A percentile compares a stretch with the other conserved stretches of the same genome.
Evolutionary conservation across 2,797 vertebrate species (phyloP).

Genomic region (Muscicapa comitata): DNA sequence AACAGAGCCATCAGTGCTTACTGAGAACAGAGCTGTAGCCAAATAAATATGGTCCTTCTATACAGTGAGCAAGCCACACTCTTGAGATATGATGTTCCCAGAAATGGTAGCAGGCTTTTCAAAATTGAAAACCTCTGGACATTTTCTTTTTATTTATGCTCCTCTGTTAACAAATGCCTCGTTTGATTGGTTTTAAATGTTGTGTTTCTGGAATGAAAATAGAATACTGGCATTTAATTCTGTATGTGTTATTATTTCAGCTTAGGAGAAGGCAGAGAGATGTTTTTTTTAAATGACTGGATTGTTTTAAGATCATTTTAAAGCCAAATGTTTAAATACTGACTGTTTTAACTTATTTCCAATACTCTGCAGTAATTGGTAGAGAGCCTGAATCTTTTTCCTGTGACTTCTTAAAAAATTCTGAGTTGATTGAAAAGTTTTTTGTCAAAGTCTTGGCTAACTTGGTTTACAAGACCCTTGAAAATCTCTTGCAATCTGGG

Average conservation of each 20-base stretch:
- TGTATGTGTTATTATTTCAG: not conserved
- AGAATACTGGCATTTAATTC: constrained; percentile 14
- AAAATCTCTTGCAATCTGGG: not conserved
- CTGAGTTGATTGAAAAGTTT: not conserved
- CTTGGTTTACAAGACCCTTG: not conserved
- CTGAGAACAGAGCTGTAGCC: not conserved
- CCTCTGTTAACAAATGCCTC: constrained; percentile 18
- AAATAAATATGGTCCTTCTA: not conserved
- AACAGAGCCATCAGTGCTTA: not conserved
- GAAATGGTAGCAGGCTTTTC: constrained; percentile 17
- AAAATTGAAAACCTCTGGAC: constrained; percentile 25
- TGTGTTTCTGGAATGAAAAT: constrained; percentile 28
- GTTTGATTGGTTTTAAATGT: constrained; percentile 17
- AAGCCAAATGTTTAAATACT: constrained; percentile 27
- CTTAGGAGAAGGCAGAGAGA: not conserved
- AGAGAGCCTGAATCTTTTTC: not conserved
- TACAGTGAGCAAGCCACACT: not conserved
- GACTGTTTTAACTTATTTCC: not conserved
- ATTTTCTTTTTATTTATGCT: constrained; percentile 26
- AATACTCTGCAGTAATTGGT: not conserved
- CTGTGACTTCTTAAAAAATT: not conserved
- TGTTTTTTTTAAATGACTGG: not conserved
- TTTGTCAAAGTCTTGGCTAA: not conserved
- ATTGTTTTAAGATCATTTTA: constrained; percentile 7
- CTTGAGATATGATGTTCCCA: not conserved